Conservation (phyloP, 2,797 vertebrate genomes). For the Champsocephalus gunnari region DNA sequence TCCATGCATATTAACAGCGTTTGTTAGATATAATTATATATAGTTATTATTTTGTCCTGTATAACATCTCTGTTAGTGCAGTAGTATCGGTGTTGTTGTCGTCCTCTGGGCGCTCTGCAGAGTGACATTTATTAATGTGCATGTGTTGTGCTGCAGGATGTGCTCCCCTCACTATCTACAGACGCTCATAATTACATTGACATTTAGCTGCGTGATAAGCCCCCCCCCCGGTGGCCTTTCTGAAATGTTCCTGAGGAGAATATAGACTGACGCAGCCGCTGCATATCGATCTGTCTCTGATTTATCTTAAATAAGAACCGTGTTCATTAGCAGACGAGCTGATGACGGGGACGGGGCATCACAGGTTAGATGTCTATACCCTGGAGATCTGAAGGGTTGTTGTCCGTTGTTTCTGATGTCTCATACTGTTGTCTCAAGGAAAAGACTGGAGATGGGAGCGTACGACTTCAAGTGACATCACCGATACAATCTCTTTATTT, state of each 20-base stretch:
- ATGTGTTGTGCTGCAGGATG: constrained; percentile 80
- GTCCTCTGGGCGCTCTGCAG: constrained; percentile 61
- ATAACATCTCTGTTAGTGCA: no score
- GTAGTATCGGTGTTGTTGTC: constrained; percentile 59
- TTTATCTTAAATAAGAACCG: constrained; percentile 61
- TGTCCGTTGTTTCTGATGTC: no score
- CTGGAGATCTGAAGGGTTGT: no score
- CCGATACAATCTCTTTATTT: no score
- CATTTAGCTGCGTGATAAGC: constrained; percentile 86
- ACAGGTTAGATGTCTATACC: no score
- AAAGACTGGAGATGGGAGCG: no score
- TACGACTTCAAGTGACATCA: no score
- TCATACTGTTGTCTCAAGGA: no score
- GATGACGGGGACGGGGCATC: no score
- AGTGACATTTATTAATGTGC: constrained; percentile 87
- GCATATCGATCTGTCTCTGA: constrained; percentile 71
- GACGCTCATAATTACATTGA: constrained; percentile 89
- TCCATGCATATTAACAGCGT: no score
- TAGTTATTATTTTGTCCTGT: no score
- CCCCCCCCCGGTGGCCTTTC: constrained; percentile 82
- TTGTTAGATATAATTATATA: no score
- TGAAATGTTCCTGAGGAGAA: constrained; percentile 80
- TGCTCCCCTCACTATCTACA: constrained; percentile 80
- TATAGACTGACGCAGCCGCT: constrained; percentile 70
- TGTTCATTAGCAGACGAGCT: constrained; percentile 57